Evolutionary conservation across 2,797 vertebrate species (phyloP).

Genomic region (Gallirallus australis): DNA sequence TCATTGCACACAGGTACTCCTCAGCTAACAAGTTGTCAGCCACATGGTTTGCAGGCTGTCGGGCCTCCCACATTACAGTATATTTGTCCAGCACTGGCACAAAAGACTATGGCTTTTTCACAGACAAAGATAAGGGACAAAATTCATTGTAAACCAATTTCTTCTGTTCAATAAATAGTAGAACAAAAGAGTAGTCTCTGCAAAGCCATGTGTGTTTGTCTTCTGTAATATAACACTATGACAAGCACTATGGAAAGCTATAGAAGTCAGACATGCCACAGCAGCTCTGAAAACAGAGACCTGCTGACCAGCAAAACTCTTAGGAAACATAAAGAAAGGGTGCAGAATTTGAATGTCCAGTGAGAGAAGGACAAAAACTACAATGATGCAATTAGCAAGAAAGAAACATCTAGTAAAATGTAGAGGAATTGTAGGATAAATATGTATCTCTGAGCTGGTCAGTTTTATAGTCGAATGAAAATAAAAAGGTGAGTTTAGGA

Average conservation of each 20-base stretch:
- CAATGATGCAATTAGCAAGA: not conserved
- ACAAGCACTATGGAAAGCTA: not conserved
- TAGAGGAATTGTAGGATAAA: not conserved
- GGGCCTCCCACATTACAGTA: not conserved
- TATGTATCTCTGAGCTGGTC: not conserved
- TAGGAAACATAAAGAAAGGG: not conserved
- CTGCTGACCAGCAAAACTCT: slow-evolving; percentile 28
- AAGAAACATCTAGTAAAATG: not conserved
- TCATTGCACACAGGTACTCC: not conserved
- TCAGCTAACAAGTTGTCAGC: slow-evolving; percentile 1
- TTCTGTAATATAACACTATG: not conserved
- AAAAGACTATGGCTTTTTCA: not conserved
- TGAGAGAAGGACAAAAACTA: not conserved
- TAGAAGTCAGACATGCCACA: not conserved
- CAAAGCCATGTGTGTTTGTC: not conserved
- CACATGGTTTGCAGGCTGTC: not conserved
- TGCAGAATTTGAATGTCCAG: not conserved
- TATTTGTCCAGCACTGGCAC: not conserved
- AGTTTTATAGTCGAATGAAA: not conserved
- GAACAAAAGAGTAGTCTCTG: slow-evolving; percentile 2
- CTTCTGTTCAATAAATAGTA: not conserved
- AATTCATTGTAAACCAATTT: not conserved
- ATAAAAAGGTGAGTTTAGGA: not conserved
- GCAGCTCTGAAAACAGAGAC: slow-evolving; percentile 7
- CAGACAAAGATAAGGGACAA: not conserved